These are phyloP conservation scores for Crenuchus spilurus DNA, from an alignment of 2,797 vertebrate species.

Conservation along the genomic window DNA sequence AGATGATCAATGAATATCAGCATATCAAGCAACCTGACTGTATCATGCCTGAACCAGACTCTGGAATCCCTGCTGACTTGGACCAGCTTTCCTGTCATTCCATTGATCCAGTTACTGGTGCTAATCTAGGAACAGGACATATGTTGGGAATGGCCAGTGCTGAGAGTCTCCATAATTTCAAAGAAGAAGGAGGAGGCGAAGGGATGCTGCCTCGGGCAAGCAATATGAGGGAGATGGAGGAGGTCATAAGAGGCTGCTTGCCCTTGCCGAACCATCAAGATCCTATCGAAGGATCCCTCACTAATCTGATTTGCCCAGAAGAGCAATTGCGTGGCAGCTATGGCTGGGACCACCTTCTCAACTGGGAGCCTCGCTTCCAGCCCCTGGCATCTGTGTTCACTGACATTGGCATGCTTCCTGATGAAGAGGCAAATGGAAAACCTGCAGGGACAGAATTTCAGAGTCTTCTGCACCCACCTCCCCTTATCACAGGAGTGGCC, in stretches of 20 bases:
- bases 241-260: conserved; percentile 68
- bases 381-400: conserved; percentile 85
- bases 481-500: conserved; percentile 87
- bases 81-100: conserved; percentile 82
- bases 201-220: conserved; percentile 67
- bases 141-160: conserved; percentile 67
- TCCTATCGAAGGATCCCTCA: conserved; percentile 63
- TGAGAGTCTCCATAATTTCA: conserved; percentile 74
- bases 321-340: conserved; percentile 70
- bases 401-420: conserved; percentile 87
- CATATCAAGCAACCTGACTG: conserved; percentile 71
- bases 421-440: conserved; percentile 77
- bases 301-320: conserved; percentile 67
- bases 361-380: conserved; percentile 87
- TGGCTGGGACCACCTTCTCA: conserved; percentile 80
- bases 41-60: conserved; percentile 68
- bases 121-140: conserved; percentile 57
- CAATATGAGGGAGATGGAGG: conserved; percentile 67
- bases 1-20: conserved; percentile 84
- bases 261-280: conserved; percentile 67
- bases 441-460: conserved; percentile 73
- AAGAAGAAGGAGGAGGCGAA: conserved; percentile 74
- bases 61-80: conserved; percentile 74
- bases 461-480: conserved; percentile 83
- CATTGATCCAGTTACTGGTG: conserved; percentile 56